These are phyloP conservation scores for Pseudolycoriella hygida DNA, from an alignment of 2,888 invertebrate species.

Conservation along the genomic window DNA sequence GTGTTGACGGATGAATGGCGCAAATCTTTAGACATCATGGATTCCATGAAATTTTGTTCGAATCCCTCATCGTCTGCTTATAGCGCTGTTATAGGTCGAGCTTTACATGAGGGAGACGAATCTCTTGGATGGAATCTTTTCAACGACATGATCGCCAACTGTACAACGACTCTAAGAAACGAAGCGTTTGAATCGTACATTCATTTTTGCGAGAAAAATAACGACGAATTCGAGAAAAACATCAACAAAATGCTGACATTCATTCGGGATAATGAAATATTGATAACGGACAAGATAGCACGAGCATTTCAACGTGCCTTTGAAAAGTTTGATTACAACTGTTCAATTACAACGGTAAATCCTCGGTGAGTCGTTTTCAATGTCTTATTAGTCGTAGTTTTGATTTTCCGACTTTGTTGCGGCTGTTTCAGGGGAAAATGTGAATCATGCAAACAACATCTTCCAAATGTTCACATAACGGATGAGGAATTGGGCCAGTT, in stretches of 20 bases:
- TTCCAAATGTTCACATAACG: slow-evolving; percentile 35
- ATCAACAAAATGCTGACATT: slow-evolving; percentile 39
- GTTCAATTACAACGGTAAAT: neutral
- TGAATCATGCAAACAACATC: slow-evolving; percentile 32
- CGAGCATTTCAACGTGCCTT: slow-evolving; percentile 16
- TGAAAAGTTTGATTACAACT: neutral
- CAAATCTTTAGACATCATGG: slow-evolving; percentile 38
- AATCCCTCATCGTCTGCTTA: slow-evolving; percentile 33
- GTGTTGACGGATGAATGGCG: slow-evolving; percentile 41
- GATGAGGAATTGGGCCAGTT: slow-evolving; percentile 43
- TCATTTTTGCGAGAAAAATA: slow-evolving; percentile 28
- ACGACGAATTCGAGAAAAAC: slow-evolving; percentile 23
- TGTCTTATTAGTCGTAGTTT: neutral
- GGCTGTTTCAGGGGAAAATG: slow-evolving; percentile 40
- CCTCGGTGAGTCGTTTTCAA: neutral
- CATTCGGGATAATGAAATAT: slow-evolving; percentile 33
- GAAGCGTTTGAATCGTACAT: slow-evolving; percentile 36
- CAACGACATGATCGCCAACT: slow-evolving; percentile 32
- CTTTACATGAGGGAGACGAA: slow-evolving; percentile 29
- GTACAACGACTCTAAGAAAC: slow-evolving; percentile 30
- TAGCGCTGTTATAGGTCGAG: slow-evolving; percentile 35
- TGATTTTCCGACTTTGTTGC: slow-evolving; percentile 1
- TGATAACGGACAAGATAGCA: slow-evolving; percentile 23
- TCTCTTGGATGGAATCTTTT: slow-evolving; percentile 42
- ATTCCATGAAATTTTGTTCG: slow-evolving; percentile 35